A percentile compares a stretch with the other conserved stretches of the same genome.
Evolutionary conservation across 2,797 vertebrate genomes (phyloP).

Genomic region (Prionace glauca): DNA sequence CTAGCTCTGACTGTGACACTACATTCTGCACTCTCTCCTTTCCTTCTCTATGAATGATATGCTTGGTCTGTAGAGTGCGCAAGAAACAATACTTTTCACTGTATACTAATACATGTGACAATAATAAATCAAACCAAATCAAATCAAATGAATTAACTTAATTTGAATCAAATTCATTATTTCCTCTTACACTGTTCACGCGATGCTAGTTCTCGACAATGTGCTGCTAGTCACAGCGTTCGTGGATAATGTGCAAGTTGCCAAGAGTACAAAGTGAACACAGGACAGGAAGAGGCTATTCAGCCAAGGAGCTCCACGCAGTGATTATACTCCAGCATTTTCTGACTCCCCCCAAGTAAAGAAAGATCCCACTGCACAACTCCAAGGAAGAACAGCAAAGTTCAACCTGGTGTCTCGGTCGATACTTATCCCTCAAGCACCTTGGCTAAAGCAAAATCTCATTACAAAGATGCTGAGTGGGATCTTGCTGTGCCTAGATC

Average conservation of each 20-base stretch:
- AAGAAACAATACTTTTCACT: no score
- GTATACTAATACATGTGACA: no score
- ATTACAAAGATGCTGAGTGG: neutral
- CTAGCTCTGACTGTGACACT: no score
- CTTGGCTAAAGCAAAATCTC: neutral
- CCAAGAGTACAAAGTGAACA: neutral
- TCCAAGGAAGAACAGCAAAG: neutral
- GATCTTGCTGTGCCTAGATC: neutral
- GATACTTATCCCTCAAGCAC: neutral
- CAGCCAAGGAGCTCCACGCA: neutral
- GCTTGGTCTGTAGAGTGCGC: no score
- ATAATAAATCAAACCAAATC: no score
- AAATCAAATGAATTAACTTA: no score
- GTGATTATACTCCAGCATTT: neutral
- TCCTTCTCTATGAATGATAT: no score
- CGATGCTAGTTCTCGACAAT: neutral
- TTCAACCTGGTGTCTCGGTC: neutral
- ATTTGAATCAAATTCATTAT: neutral
- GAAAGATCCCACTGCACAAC: neutral
- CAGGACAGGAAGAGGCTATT: neutral
- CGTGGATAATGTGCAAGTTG: neutral
- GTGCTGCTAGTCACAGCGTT: neutral
- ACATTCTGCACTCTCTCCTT: no score
- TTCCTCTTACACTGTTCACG: neutral
- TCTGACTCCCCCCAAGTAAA: neutral